Base-by-base conservation (phyloP, 1,140 invertebrate genomes). In the Glossosoma conforme region DNA sequence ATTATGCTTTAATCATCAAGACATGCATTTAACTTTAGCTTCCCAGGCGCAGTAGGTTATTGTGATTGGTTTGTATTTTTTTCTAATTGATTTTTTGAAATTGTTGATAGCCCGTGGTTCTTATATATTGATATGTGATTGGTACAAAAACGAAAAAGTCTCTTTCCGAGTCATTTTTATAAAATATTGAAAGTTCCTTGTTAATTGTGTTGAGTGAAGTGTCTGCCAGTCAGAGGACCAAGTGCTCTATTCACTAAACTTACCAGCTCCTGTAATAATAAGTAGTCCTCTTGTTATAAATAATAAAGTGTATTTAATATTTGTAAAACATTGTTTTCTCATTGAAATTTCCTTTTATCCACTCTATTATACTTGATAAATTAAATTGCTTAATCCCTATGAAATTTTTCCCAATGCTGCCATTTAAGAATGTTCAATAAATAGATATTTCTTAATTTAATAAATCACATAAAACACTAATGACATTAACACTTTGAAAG, bases 281-380 rank as follows among this genome's bases (percentile, higher is more conserved):
- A 18, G 38, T n/a, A 24, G 46, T 46, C 51, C 51, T 53, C 43
- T 52, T 28, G 45, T 48, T 48, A 46, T 46, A 28, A 11, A 40
- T 45, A 54, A 54, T 54, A 54, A 54, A 54, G 45, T 54, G 46
- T 44, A 49, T 50, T 55, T 55, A 54, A 54, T 55, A 49, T 55
- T 55, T 49, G 33, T 49, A 51, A 36, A 10, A 13, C 2, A 11
- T 14, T 11, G n/a, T 41, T 49, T 28, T 42, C 30, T 49, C n/a
- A n/a, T n/a, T n/a, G n/a, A n/a, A n/a, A n/a, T n/a, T n/a, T n/a
- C n/a, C n/a, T n/a, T n/a, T n/a, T n/a, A n/a, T n/a, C n/a, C n/a
- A n/a, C n/a, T n/a, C n/a, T n/a, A n/a, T n/a, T n/a, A n/a, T n/a
- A n/a, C n/a, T n/a, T n/a, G n/a, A n/a, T n/a, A n/a, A n/a, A n/a